Evolutionary conservation across 1,140 invertebrate genomes (phyloP), one percentile per base, ranked within the genome.

Genomic region (Heliconius himera): DNA sequence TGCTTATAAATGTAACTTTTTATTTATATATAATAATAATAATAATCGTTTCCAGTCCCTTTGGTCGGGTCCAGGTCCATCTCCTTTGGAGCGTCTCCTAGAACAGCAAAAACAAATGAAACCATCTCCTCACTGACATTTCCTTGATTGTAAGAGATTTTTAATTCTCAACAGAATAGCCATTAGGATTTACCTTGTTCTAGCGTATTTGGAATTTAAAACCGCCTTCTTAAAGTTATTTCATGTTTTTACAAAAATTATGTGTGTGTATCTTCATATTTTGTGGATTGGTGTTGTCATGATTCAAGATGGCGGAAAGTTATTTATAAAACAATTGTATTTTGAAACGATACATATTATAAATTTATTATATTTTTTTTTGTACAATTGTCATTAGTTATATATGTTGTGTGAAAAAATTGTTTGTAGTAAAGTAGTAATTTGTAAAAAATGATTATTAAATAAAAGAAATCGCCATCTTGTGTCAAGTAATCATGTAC

Each of bases 1-100:
- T 51, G 16, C 18, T 51, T 51, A 51, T 51, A 51, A 26, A 4
- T 54, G 18, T 16, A 54, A 54, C 0, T 22, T 29, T 29, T 29
- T 26, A 22, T 66, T 16, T 66, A 54, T 20, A 51, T 16, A 54
- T 18, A 16, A 51, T 29, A 18, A 74, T n/a, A n/a, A n/a, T 54
- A 51, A 26, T 26, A 22, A 49, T 51, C 76, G 22, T 82, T 83
- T 77, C 38, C 96, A 98, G 95, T 97, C 97, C 3, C 91, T 98
- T 18, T 98, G 97, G 97, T 96, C 97, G 41, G 96, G 96, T 2
- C 96, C 96, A 2, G 97, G 96, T 9, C 97, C 96, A 20, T 97
- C 97, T 20, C 97, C 97, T 0, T 93, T 98, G 38, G 97, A 98
- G 88, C 95, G 97, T 78, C 95, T 98, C 8, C 90, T 98, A 66